phyloP scores from a whole-genome alignment of 2,113 vertebrate genomes.

The Phrynocephalus versicolor region DNA sequence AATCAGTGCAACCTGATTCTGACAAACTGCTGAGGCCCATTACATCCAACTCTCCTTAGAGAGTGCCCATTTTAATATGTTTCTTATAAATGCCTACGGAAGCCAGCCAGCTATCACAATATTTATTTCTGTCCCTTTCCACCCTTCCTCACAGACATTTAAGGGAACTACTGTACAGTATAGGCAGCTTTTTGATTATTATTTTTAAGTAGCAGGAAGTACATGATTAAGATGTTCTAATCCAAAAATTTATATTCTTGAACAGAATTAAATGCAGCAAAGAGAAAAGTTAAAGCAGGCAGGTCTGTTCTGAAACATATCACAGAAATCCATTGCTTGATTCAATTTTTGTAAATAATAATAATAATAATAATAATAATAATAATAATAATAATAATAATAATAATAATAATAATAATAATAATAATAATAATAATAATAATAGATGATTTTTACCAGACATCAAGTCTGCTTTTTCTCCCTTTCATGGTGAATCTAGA shows the following conservation, averaged over 20 bases:
- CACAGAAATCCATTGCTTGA: background rate
- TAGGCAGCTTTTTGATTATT: background rate
- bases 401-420: no score
- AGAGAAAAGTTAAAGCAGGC: background rate
- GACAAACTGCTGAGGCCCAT: background rate
- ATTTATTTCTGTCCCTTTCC: background rate
- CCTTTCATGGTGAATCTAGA: background rate
- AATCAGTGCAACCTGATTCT: background rate
- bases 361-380: no score
- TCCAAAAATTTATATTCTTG: background rate
- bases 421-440: no score
- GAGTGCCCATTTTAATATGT: background rate
- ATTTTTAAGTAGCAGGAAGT: background rate
- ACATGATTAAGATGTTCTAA: background rate
- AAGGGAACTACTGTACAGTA: background rate
- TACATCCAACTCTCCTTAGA: background rate
- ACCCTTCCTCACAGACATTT: background rate
- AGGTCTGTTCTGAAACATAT: background rate
- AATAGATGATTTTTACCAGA: constrained; percentile 18
- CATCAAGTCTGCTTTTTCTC: background rate
- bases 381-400: no score
- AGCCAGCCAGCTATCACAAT: background rate
- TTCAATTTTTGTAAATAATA: background rate
- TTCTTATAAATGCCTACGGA: background rate
- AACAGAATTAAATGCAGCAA: background rate